Evolutionary conservation across 2,888 invertebrate species (phyloP), one percentile per base, ranked within the genome.

Genomic region (Coremacera marginata): DNA sequence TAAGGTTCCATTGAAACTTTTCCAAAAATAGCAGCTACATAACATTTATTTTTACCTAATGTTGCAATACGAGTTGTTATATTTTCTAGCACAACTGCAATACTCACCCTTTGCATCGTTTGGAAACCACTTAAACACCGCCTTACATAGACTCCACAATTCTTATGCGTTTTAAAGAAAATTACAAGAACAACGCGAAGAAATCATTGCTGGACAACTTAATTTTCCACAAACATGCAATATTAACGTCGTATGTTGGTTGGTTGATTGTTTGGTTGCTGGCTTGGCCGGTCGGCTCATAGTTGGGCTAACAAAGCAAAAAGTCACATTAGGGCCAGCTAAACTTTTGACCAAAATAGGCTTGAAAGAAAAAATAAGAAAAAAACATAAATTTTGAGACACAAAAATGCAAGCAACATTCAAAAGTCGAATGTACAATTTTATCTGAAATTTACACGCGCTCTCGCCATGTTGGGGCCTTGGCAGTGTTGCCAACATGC

Each of bases 211-310:
- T 80, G 80, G 82, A 84, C 84, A 84, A 84, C 84, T 84, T 84
- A 84, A 84, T 84, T 84, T 84, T 83, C 81, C 78, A 65, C 77
- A 78, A 80, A 84, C 84, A 84, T 84, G 84, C 84, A 82, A 84
- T 31, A 11, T 11, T 44, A 14, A 44, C 44, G 1, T 11, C 44
- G 70, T 51, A 52, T 44, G 44, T 22, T 60, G 57, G 44, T 60
- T 57, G 19, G 11, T 9, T 31, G 52, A 7, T 70, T 1, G 27
- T 9, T 31, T 16, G 34, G 37, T 34, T 31, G 63, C 25, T 63
- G n/a, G 31, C 16, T 11, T 34, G 63, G n/a, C 19, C 5, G 37
- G 14, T 37, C n/a, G 16, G 9, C 27, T 31, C 14, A 14, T 9
- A 31, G 14, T 60, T 60, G 27, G 19, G 4, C 14, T 27, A 51